Evolutionary conservation across 1,140 invertebrate genomes (phyloP), one percentile per base, ranked within the genome.

Genomic region (Drosophila eugracilis): DNA sequence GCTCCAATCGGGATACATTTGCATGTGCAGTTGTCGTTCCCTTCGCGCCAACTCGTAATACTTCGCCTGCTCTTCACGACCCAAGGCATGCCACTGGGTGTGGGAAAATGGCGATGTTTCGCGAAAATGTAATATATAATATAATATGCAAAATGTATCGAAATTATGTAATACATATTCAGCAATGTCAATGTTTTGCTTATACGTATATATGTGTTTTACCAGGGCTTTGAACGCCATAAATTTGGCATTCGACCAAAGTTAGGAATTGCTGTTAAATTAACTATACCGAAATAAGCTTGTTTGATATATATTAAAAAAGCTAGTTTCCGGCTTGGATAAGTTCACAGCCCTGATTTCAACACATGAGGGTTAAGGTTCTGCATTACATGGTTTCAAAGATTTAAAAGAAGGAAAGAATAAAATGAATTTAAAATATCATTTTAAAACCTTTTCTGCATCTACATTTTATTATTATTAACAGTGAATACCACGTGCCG

Each of bases 21-120:
- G 97, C 96, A 98, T 97, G 95, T 99, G 98, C 93, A 98, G 95
- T 94, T 99, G 97, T 93, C 98, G 96, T 94, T 99, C 98, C 93
- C 98, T 96, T 92, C 97, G 95, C 88, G 98, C 98, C 95, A 99
- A 95, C 93, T 99, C 98, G 95, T 99, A 99, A 96, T 99, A 99
- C 94, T 99, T 99, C 92, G 97, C 97, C 94, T 99, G 98, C 94
- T 99, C 98, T 93, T 98, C 97, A 94, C 97, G 96, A 92, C 97
- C 96, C 94, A 99, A 95, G 92, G 97, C 97, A 95, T 99, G 98
- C 99, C 99, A 99, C 97, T 99, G 73, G 65, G 57, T 39, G 55
- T 75, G 65, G 47, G 42, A 74, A 58, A 60, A 59, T 37, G 55
- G 63, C 67, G 63, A 60, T 26, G 28, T 37, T 55, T 71, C 57